These are phyloP conservation scores for Xestia xanthographa DNA, from an alignment of 2,888 invertebrate genomes.

Conservation along the genomic window DNA sequence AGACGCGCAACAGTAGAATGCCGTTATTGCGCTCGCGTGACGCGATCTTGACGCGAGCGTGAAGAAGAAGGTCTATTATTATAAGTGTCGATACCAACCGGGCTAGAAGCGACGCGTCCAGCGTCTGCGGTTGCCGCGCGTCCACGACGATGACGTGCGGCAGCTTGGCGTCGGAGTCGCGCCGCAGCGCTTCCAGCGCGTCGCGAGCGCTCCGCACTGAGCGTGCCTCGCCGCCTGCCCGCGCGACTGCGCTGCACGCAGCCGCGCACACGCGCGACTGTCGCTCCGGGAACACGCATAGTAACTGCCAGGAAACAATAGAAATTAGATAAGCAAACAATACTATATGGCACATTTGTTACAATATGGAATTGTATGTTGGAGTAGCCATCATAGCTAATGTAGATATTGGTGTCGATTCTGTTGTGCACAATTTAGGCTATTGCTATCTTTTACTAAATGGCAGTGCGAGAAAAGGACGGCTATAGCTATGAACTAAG, in stretches of 20 bases:
- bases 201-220: slow-evolving; percentile 90
- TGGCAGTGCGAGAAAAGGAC: no score
- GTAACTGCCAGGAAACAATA: slow-evolving; percentile 87
- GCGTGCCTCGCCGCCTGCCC: slow-evolving; percentile 91
- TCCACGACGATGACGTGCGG: slow-evolving; percentile 57
- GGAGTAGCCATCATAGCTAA: neutral
- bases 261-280: slow-evolving; percentile 93
- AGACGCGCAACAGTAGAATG: no score
- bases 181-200: slow-evolving; percentile 88
- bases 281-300: slow-evolving; percentile 93
- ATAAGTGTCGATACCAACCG: slow-evolving; percentile 84
- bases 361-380: neutral
- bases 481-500: no score
- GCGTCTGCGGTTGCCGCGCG: slow-evolving; percentile 89
- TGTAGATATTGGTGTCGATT: no score
- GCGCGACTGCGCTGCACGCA: slow-evolving; percentile 90
- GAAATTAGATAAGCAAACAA: neutral
- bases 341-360: neutral
- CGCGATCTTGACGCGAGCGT: no score
- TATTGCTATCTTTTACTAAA: no score
- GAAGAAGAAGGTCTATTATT: no score
- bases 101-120: slow-evolving; percentile 92
- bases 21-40: no score
- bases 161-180: slow-evolving; percentile 78
- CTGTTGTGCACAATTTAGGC: no score